These are phyloP conservation scores for Bos taurus DNA, from an alignment of 2,113 vertebrate genomes.

Conservation along the genomic window DNA sequence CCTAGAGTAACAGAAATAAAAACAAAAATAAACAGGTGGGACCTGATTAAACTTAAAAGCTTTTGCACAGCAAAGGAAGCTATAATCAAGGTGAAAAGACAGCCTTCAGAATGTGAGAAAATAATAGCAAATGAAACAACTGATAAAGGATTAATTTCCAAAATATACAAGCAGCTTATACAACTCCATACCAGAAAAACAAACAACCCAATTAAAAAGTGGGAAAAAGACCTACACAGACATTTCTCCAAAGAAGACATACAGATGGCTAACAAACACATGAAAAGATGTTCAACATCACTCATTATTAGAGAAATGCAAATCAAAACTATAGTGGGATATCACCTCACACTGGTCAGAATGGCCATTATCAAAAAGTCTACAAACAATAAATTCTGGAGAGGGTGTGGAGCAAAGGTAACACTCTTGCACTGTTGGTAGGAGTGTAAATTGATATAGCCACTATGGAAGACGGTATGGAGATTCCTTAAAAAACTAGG, in stretches of 20 bases:
- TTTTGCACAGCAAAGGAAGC: neutral
- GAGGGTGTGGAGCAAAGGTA: neutral
- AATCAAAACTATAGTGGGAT: neutral
- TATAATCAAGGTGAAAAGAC: neutral
- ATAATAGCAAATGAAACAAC: neutral
- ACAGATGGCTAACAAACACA: neutral
- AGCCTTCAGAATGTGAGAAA: neutral
- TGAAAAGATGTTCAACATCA: neutral
- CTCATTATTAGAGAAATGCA: neutral
- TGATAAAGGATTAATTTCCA: neutral
- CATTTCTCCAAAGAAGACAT: neutral
- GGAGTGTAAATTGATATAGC: neutral
- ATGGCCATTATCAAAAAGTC: neutral
- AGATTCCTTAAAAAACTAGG: neutral
- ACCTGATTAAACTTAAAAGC: neutral
- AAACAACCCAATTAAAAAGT: neutral
- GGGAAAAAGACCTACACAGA: neutral
- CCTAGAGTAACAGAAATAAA: neutral
- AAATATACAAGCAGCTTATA: neutral
- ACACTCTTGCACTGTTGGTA: neutral
- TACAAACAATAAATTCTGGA: neutral
- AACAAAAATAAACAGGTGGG: neutral
- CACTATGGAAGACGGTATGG: accelerated
- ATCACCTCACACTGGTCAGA: neutral
- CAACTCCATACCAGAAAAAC: neutral